Base-by-base conservation (phyloP, 2,888 invertebrate species). In the Pyrgus malvae region DNA sequence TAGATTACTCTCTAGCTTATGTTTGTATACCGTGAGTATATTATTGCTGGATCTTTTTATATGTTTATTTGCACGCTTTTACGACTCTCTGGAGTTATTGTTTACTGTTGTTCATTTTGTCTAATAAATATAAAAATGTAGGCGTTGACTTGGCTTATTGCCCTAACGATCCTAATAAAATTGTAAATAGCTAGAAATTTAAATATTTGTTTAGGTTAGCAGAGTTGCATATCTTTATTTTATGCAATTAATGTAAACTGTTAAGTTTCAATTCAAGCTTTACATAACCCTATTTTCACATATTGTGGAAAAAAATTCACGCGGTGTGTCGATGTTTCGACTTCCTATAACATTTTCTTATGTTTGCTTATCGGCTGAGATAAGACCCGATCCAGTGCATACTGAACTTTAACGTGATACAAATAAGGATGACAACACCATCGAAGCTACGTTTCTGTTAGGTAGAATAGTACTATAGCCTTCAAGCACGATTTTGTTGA, bases 1-100 rank as follows among this genome's bases (percentile, higher is more conserved):
- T 55, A 66, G 70, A 73, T 74, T 74, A 72, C 63, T 55, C 68
- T 72, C 71, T 69, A 58, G 48, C 41, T 56, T 53, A 11, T 38
- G 45, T 35, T 57, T 46, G 14, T 45, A 48, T 25, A 33, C 17
- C 54, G 48, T 66, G 60, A 40, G 41, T 58, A 54, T 60, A 48
- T 57, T 63, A 58, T 53, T 56, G 48, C 59, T 56, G 48, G 23
- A 55, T 62, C 49, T 53, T 59, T 65, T 63, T 57, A 61, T 62
- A 42, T 48, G 44, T 60, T 53, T 63, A 55, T 61, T 57, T 57
- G 44, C 33, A 54, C 31, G 17, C 37, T 25, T 33, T 49, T 49
- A 56, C 46, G 31, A 19, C 17, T 25, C 6, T 21, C 14, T 19
- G 6, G 0, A 4, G 16, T 31, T 14, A 12, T 23, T 35, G 33